Percentiles rank a stretch among this genome's conserved stretches.
phyloP scores from a whole-genome alignment of 2,888 invertebrate species.

The Galeopsomyia nigrocyanea region DNA sequence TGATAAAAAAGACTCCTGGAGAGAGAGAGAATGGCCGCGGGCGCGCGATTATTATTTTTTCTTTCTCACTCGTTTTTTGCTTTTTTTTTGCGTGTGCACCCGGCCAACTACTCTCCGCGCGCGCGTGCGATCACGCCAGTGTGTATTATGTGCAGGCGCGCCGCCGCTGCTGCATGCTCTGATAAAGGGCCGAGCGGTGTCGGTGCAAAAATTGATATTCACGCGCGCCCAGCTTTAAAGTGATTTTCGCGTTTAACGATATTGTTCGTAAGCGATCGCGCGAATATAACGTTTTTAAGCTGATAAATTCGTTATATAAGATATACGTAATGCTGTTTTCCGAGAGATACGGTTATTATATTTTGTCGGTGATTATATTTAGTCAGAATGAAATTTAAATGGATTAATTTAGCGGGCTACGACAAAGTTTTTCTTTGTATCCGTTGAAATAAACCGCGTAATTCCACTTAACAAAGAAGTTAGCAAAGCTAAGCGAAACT shows the following conservation, averaged over 20 bases:
- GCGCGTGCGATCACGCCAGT: neutral
- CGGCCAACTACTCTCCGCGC: neutral
- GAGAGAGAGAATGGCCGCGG: neutral
- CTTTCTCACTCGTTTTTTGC: neutral
- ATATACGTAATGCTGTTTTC: no score
- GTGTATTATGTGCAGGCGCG: neutral
- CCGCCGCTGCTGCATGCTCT: neutral
- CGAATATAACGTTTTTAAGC: constrained; percentile 5
- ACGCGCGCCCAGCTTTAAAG: neutral
- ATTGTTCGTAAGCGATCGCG: neutral
- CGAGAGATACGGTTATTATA: no score
- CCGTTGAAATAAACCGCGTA: no score
- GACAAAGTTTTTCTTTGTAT: no score
- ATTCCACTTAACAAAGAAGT: no score
- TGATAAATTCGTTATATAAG: no score
- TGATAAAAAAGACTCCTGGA: constrained; percentile 14
- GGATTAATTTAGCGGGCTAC: no score
- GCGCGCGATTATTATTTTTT: constrained; percentile 27
- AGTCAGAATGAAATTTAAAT: no score
- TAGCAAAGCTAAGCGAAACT: no score
- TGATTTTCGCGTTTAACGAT: constrained; percentile 18
- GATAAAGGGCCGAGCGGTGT: constrained; percentile 8
- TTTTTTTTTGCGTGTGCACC: neutral
- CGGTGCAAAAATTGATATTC: constrained; percentile 38
- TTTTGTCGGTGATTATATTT: no score